phyloP scores from a whole-genome alignment of 92 coral and sea anemone species.

The Actinernus sp. region DNA sequence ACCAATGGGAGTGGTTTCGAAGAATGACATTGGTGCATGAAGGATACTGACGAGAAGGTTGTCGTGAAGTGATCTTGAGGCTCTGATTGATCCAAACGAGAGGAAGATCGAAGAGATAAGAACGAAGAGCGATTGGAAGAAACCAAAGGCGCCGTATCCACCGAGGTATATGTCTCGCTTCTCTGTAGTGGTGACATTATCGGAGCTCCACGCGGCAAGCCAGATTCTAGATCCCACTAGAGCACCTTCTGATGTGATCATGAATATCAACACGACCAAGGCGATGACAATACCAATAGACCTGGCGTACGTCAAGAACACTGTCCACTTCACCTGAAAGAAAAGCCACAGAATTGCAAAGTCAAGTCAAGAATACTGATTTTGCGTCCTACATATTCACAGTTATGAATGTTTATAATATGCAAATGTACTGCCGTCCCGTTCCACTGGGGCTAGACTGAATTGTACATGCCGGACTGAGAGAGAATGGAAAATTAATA shows the following conservation, averaged over 20 bases:
- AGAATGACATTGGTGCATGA: conserved; percentile 92
- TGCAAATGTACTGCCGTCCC: too few relatives aligned
- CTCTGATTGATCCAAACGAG: conserved; percentile 86
- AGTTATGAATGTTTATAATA: too few relatives aligned
- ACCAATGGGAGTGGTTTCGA: conserved; percentile 92
- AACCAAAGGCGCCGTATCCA: conserved; percentile 83
- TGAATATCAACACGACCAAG: conserved; percentile 41
- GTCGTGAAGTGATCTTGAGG: conserved; percentile 79
- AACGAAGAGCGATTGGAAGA: conserved; percentile 76
- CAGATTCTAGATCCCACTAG: conserved; percentile 87
- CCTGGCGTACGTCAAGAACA: conserved; percentile 85
- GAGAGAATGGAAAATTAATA: too few relatives aligned
- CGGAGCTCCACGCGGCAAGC: conserved; percentile 91
- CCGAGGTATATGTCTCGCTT: conserved; percentile 86
- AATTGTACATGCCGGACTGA: too few relatives aligned
- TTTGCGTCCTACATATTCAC: too few relatives aligned
- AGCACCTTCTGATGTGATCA: conserved; percentile 61
- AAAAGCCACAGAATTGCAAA: too few relatives aligned
- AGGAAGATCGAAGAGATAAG: conserved; percentile 67
- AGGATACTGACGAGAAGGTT: conserved; percentile 74
- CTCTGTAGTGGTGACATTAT: conserved; percentile 58
- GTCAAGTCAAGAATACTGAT: too few relatives aligned
- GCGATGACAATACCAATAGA: conserved; percentile 78
- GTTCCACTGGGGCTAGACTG: too few relatives aligned
- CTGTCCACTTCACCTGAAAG: conserved; percentile 77